Percentiles rank a stretch among this genome's conserved stretches.
phyloP scores from a whole-genome alignment of 2,113 vertebrate genomes.

The Notarius lentiginosus region DNA sequence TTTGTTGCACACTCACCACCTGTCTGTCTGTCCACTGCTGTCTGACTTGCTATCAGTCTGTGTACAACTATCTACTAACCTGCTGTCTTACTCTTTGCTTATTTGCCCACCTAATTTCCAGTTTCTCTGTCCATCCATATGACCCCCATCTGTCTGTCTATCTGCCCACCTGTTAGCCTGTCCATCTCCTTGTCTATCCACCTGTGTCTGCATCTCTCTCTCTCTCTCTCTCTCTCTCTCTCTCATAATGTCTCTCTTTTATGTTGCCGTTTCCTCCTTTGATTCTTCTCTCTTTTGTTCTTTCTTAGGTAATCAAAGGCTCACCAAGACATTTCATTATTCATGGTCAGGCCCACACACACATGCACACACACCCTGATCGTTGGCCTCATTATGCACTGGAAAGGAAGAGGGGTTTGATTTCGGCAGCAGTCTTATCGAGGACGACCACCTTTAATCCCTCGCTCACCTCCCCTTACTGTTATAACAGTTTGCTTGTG shows the following conservation, averaged over 20 bases:
- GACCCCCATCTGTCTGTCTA: neutral
- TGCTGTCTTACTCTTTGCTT: neutral
- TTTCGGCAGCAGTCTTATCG: constrained; percentile 28
- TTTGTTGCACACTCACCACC: neutral
- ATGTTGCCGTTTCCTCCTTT: constrained; percentile 65
- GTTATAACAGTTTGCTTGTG: neutral
- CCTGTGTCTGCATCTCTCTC: constrained; percentile 6
- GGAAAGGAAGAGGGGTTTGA: constrained; percentile 23
- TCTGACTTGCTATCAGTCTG: neutral
- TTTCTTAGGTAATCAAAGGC: constrained; percentile 75
- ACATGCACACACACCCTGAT: constrained; percentile 49
- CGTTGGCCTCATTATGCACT: constrained; percentile 28
- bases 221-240: constrained; percentile 19
- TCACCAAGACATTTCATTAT: constrained; percentile 76
- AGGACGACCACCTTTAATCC: constrained; percentile 33
- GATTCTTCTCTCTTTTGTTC: constrained; percentile 67
- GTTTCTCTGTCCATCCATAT: neutral
- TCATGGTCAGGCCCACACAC: constrained; percentile 65
- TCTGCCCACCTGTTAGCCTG: neutral
- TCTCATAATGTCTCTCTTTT: constrained; percentile 38
- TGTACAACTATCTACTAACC: neutral
- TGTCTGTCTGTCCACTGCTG: constrained; percentile 8
- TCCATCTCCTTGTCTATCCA: neutral
- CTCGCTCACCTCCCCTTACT: neutral
- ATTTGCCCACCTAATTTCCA: neutral